Evolutionary conservation across 2,888 invertebrate species (phyloP), one percentile per base, ranked within the genome.

Genomic region (Endotricha flammealis): DNA sequence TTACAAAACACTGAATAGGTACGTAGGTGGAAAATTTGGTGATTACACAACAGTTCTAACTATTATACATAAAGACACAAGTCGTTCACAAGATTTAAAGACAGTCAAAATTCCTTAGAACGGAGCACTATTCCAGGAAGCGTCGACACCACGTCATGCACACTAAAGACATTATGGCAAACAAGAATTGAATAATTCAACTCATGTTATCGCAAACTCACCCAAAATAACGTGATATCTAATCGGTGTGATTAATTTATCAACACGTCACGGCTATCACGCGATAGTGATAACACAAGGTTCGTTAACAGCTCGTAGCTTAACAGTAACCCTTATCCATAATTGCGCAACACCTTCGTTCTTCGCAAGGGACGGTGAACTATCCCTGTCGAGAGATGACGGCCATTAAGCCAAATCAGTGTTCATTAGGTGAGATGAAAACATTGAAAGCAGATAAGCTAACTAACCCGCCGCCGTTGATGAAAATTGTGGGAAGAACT

Each of bases 151-250:
- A 17, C 38, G 40, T 42, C 35, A 43, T 29, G 25, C 23, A 32
- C 12, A 27, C 16, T 6, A 4, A 12, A 33, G 23, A 42, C 45
- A 42, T 40, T 35, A 42, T 37, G 9, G 17, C 40, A 35, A 34
- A 44, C 39, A 12, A 32, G 41, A 14, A 42, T 34, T 41, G 47
- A 47, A 42, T 47, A 44, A 47, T 44, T 47, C 44, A 47, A 39
- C 39, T 28, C 29, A 24, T 14, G 27, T 8, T 27, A 38, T 35
- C 22, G 37, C 41, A 39, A 43, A 46, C 41, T 43, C 31, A 32
- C 36, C 39, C 28, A 32, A 36, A 39, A 35, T 38, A 38, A 11
- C 28, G 23, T 24, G 31, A 35, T 47, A 50, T 50, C 45, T 50
- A 38, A 50, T 50, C 49, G 37, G 36, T 7, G 40, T 36, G 40